Evolutionary conservation across 1,140 invertebrate genomes (phyloP), one percentile per base, ranked within the genome.

Genomic region (Atta cephalotes): DNA sequence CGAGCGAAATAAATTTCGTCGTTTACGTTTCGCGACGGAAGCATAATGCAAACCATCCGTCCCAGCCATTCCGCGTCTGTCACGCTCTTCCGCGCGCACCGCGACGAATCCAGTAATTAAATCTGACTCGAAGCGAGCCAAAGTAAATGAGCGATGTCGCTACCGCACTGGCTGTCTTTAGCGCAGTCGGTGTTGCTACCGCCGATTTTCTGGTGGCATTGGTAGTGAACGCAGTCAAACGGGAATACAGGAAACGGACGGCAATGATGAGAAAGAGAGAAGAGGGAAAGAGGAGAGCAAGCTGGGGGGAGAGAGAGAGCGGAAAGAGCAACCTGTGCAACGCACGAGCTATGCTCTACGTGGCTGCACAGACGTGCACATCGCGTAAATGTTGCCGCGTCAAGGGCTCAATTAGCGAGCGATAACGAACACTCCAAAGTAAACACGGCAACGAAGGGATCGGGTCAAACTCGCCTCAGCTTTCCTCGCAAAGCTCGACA

Each of bases 381-480:
- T 76, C 90, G 85, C 76, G 85, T 74, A 88, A 91, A 91, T 80
- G 90, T 65, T 89, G 86, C 87, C 87, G 88, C 91, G 91, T 91
- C 91, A 91, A 92, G 91, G 80, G 90, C 87, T 90, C 91, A 91
- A 92, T 92, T 92, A 92, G 89, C 87, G 90, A 87, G 85, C 90
- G 91, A 92, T 92, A 92, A 92, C 91, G 90, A 92, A 91, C 91
- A 89, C 88, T 87, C 87, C 74, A 82, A 89, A 89, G 90, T 91
- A 91, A 92, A 92, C 89, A 91, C 85, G 76, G 82, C 74, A 80
- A 62, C 65, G 81, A 79, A 68, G 87, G 63, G 72, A 89, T 82
- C 68, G 70, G 66, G 66, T 66, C 58, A 51, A 74, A 82, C 72
- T 70, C 68, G 68, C 80, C 53, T 49, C 31, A 45, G 49, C 49